Percentiles rank a stretch among this genome's conserved stretches.
Conservation (phyloP, 23 tunicate genomes). For the Aplidium turbinatum region DNA sequence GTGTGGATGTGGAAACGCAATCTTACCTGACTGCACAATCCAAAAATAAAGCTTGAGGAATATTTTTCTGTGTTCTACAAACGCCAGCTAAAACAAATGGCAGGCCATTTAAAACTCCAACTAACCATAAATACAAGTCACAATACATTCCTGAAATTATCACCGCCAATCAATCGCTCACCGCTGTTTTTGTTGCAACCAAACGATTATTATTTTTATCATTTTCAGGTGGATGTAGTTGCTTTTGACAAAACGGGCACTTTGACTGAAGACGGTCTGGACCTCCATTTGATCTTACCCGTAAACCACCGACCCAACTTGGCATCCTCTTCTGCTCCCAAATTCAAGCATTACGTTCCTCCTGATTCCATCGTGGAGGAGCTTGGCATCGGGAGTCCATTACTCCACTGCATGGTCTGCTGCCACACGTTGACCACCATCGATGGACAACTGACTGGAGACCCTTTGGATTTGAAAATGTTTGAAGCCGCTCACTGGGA, state of each 20-base stretch:
- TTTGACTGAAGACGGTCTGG: constrained; percentile 94
- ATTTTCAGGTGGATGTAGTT: constrained; percentile 83
- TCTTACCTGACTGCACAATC: no score
- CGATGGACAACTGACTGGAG: constrained; percentile 76
- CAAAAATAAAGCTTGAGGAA: no score
- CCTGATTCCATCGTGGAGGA: background rate
- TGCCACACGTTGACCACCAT: constrained; percentile 95
- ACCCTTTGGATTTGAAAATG: constrained; percentile 96
- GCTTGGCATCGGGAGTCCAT: constrained; percentile 12
- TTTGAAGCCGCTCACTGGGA: constrained; percentile 90
- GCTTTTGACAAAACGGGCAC: constrained; percentile 99
- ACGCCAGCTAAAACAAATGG: no score
- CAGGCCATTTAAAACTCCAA: no score
- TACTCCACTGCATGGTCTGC: constrained; percentile 62
- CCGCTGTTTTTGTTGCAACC: no score
- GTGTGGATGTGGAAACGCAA: no score
- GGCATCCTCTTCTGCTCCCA: background rate
- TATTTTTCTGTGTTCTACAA: no score
- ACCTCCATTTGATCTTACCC: constrained; percentile 54
- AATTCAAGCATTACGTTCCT: constrained; percentile 6
- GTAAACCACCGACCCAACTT: background rate
- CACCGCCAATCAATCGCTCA: no score
- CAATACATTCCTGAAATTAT: no score
- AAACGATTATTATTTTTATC: no score
- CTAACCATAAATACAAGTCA: no score